Conservation (phyloP, 2,797 vertebrate genomes). For the Lophotriccus pileatus region DNA sequence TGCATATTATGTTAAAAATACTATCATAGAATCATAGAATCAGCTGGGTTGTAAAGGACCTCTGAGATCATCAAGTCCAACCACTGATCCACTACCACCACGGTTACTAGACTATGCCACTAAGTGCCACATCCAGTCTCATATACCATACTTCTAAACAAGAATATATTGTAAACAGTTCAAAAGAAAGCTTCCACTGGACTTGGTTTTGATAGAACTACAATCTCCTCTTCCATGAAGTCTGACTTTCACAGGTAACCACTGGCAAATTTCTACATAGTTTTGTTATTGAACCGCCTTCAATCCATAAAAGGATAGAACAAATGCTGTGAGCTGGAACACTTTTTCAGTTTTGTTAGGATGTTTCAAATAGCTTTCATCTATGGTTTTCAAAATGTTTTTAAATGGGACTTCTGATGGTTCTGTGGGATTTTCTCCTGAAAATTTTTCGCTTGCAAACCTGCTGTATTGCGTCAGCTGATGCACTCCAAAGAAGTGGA, state of each 20-base stretch:
- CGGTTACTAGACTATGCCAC: too few relatives aligned
- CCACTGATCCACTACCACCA: too few relatives aligned
- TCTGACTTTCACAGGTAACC: neutral
- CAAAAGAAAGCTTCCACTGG: neutral
- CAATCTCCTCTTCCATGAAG: neutral
- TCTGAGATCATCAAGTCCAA: too few relatives aligned
- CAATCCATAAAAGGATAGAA: neutral
- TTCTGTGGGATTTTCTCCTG: neutral
- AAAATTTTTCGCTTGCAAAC: neutral
- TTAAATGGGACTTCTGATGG: neutral
- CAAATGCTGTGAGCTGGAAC: neutral
- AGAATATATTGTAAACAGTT: neutral
- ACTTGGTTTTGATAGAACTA: neutral
- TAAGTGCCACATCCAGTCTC: too few relatives aligned
- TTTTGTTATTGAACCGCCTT: neutral
- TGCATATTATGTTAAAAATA: neutral
- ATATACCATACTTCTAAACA: neutral
- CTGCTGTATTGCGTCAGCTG: neutral
- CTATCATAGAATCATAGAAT: too few relatives aligned
- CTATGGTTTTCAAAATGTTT: neutral
- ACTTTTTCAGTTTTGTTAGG: neutral
- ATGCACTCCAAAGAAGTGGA: neutral
- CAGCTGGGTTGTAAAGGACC: too few relatives aligned
- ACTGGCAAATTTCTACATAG: neutral
- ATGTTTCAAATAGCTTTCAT: neutral